Evolutionary conservation across 2,797 vertebrate species (phyloP), one percentile per base, ranked within the genome.

Genomic region (Dallia pectoralis): DNA sequence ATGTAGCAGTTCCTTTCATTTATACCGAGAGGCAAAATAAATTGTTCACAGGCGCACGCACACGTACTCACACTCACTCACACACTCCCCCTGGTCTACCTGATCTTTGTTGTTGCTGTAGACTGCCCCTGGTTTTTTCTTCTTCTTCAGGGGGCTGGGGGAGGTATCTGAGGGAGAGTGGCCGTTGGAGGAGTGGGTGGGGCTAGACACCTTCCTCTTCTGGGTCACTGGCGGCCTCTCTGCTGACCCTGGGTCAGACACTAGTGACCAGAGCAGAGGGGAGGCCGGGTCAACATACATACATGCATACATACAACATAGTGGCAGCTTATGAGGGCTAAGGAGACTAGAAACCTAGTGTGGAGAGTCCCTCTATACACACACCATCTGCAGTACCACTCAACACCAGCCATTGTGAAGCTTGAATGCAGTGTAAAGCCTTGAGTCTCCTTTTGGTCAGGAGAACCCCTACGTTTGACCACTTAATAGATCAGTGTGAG

Each of bases 121-220:
- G 79, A 98, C 85, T 62, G 97, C 93, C 80, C 97, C 97, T 0
- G 98, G 97, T 89, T 98, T 99, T 93, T 99, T 99, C 93, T 99
- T 99, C 93, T 98, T 99, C 93, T 98, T 99, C 82, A 95, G 85
- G 63, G 97, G 96, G 87, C 97, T 98, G 51, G 96, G 93, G n/a
- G 97, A 97, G 48, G 94, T 92, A 85, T 98, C 97, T 73, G 97
- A 93, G 12, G 98, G 96, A 40, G 97, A 99, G 87, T 99, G 98
- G 77, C 97, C 97, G 83, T 99, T 99, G 87, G 97, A 98, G 62
- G 97, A 99, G 87, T 97, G 97, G 64, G 96, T 96, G 78, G 97
- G 97, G 90, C 98, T 99, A 16, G 96, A 94, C 74, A 96, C 94
- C 89, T 96, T 98, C 79, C 97, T 93, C 89, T 99, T 99, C 85